Percentiles rank a stretch among this genome's conserved stretches.
These are phyloP conservation scores for Monodelphis domestica DNA, from an alignment of 2,797 vertebrate genomes.

Conservation along the genomic window DNA sequence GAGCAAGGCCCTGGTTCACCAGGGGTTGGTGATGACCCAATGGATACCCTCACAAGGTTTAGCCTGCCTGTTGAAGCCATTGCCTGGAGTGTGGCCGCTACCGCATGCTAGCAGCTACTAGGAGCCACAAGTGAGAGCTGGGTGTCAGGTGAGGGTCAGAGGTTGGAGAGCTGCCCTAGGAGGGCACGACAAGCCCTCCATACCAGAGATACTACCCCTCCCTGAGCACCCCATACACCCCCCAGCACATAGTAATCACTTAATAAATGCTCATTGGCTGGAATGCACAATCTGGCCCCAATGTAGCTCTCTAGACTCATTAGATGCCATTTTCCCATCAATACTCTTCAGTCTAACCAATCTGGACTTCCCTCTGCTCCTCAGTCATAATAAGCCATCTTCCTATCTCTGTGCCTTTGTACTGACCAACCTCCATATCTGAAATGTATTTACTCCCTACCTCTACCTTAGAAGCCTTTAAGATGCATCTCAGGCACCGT, in stretches of 20 bases:
- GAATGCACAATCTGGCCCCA: neutral
- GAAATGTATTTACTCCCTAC: neutral
- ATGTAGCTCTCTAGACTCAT: neutral
- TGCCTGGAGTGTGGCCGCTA: too few species aligned
- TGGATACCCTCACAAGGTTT: too few species aligned
- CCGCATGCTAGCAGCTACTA: too few species aligned
- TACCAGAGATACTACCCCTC: too few species aligned
- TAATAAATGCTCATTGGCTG: neutral
- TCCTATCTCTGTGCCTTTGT: neutral
- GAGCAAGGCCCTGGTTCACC: too few species aligned
- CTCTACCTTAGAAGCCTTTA: neutral
- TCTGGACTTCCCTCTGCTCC: neutral
- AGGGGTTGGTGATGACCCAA: too few species aligned
- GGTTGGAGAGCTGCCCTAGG: too few species aligned
- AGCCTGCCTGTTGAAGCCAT: too few species aligned
- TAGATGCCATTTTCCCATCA: neutral
- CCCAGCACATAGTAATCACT: neutral
- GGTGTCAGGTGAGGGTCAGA: too few species aligned
- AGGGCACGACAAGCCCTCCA: too few species aligned
- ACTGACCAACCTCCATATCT: neutral
- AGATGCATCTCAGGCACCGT: neutral
- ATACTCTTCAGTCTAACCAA: neutral
- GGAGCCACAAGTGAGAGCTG: too few species aligned
- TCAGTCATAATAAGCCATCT: neutral
- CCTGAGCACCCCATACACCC: too few species aligned